phyloP scores from a whole-genome alignment of 2,797 vertebrate genomes.

The Zenarchopterus dispar region DNA sequence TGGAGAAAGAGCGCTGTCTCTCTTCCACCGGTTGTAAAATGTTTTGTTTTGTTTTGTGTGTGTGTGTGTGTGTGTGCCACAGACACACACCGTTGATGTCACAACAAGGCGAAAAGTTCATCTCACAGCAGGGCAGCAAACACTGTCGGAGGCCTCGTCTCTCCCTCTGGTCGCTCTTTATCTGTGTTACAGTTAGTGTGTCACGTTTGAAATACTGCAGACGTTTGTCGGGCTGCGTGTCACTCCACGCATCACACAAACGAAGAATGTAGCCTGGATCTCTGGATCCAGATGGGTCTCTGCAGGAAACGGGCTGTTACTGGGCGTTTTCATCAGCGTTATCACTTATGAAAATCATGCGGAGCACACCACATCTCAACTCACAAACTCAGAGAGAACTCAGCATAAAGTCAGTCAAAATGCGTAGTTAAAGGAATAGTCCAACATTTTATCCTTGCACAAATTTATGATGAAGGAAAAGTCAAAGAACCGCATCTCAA shows the following conservation, averaged over 20 bases:
- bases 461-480: neutral
- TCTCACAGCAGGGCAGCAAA: slow-evolving; percentile 62
- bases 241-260: slow-evolving; percentile 9
- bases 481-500: no score
- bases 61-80: slow-evolving; percentile 18
- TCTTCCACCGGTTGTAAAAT: slow-evolving; percentile 47
- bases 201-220: neutral
- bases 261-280: slow-evolving; percentile 5
- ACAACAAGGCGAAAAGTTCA: slow-evolving; percentile 64
- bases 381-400: neutral
- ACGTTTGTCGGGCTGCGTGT: neutral
- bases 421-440: neutral
- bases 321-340: neutral
- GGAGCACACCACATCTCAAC: neutral
- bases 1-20: slow-evolving; percentile 13
- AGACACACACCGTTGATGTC: slow-evolving; percentile 31
- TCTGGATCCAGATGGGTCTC: neutral
- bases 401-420: neutral
- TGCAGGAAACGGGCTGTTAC: neutral
- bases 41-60: slow-evolving; percentile 9
- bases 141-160: slow-evolving; percentile 14
- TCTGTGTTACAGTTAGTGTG: neutral
- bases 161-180: slow-evolving; percentile 5
- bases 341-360: neutral
- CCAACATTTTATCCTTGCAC: neutral